A percentile compares a stretch with the other conserved stretches of the same genome.
These are phyloP conservation scores for Drosophila kurseongensis DNA, from an alignment of 1,140 invertebrate species.

Conservation along the genomic window DNA sequence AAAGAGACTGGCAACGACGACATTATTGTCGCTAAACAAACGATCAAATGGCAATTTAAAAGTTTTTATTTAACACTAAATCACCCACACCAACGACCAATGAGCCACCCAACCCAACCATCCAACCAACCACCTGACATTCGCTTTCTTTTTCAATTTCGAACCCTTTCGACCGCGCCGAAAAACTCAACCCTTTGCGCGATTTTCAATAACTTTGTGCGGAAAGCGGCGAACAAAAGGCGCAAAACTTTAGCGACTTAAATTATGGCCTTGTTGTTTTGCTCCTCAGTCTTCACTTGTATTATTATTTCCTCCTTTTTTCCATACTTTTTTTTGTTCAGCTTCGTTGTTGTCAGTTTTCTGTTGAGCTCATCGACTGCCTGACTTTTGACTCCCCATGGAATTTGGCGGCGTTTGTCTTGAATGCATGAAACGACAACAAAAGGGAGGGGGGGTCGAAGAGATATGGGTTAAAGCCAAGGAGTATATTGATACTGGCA, in stretches of 20 bases:
- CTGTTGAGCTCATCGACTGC: constrained; percentile 38
- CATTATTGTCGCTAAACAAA: constrained; percentile 84
- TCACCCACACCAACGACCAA: constrained; percentile 73
- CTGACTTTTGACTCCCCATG: constrained; percentile 65
- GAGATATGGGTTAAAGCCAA: constrained; percentile 6
- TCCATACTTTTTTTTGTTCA: constrained; percentile 16
- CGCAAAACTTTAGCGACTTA: constrained; percentile 80
- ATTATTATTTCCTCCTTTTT: constrained; percentile 15
- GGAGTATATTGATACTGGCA: constrained; percentile 50
- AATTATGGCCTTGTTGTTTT: constrained; percentile 73
- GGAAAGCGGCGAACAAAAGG: constrained; percentile 65
- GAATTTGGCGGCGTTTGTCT: constrained; percentile 53
- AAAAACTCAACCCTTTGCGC: constrained; percentile 64
- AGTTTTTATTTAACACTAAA: constrained; percentile 84
- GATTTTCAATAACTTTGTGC: constrained; percentile 79
- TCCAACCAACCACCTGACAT: constrained; percentile 62
- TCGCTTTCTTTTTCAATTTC: constrained; percentile 82
- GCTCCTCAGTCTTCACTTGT: constrained; percentile 17
- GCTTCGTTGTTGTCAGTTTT: constrained; percentile 1
- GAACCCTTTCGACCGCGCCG: constrained; percentile 63
- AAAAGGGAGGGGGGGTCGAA: not conserved
- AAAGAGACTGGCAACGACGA: constrained; percentile 62
- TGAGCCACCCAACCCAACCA: constrained; percentile 23
- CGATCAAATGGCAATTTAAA: constrained; percentile 84
- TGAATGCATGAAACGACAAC: constrained; percentile 68